Evolutionary conservation across 2,888 invertebrate species (phyloP).

Genomic region (Epicampocera succincta): DNA sequence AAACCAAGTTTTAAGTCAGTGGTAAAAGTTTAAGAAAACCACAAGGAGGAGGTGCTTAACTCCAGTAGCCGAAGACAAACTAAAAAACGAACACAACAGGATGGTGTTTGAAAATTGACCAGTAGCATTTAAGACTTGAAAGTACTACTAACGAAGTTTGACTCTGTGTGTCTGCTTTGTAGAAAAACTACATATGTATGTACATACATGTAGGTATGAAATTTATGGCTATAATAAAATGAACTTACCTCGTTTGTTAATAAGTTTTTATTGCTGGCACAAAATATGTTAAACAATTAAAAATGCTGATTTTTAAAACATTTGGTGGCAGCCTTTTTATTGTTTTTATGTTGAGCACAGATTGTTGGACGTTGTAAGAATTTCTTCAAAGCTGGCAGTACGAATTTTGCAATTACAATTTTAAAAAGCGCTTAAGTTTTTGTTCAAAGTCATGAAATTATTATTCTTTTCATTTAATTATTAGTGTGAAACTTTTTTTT

Average conservation of each 20-base stretch:
- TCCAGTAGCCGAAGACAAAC: conserved; percentile 79
- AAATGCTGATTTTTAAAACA: background rate
- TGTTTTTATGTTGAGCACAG: background rate
- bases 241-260: conserved; percentile 29
- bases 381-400: no score
- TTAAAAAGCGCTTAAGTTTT: background rate
- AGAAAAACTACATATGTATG: no score
- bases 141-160: no score
- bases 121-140: conserved; percentile 29
- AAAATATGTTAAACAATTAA: conserved; percentile 16
- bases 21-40: conserved; percentile 3
- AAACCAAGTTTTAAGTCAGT: conserved; percentile 14
- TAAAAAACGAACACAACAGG: conserved; percentile 44
- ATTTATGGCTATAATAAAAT: background rate
- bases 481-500: conserved; percentile 17
- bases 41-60: conserved; percentile 80
- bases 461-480: conserved; percentile 9
- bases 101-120: conserved; percentile 42
- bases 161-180: background rate
- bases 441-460: background rate
- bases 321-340: background rate
- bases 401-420: no score
- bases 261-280: background rate
- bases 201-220: no score
- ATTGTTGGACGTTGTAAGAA: background rate